Evolutionary conservation across 53 echinoderm and acorn worm species (phyloP), one percentile per base, ranked within the genome.

Genomic region (Patiria pectinifera): DNA sequence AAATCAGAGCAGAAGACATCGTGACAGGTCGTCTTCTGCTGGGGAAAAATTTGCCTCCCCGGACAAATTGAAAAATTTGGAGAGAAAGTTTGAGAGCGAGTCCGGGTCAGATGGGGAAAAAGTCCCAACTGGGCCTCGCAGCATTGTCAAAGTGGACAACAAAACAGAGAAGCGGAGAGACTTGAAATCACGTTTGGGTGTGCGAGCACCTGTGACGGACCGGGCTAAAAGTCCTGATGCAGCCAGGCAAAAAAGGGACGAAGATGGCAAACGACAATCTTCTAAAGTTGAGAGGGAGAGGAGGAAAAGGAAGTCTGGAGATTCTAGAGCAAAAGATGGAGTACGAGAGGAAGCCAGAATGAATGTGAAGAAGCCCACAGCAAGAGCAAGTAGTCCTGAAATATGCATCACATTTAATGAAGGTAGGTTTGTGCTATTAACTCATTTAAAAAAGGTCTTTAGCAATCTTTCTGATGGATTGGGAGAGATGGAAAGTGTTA

Each of bases 111-210:
- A 94, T 35, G 88, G 59, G 16, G 94, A 94, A 24, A 69, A 59
- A 16, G 90, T 90, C 24, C 90, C 90, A 43, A 80, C 89, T 6
- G 92, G 93, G 19, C 80, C 93, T 5, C 91, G 93, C 6, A 95
- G 95, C 72, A 92, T 95, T 22, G 92, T 95, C 71, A 92, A 93
- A 72, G 87, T 92, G 15, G 93, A 93, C 59, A 95, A 95, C 71
- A 92, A 93, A 72, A 84, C 89, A 8, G 93, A 93, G 23, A 95
- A 95, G 71, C 83, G 89, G 9, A 62, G 90, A 90, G 90, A 90
- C n/a, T 77, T 96, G 11, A 96, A 96, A 82, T 96, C 96, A 16
- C 94, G 96, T 35, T 93, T 96, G 62, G 96, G 96, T 75, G 93
- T 93, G 5, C 86, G 93, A 12, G 88, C 88, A 3, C 14, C 88